These are phyloP conservation scores for Cacoxenus indagator DNA, from an alignment of 2,888 invertebrate genomes.

Conservation along the genomic window DNA sequence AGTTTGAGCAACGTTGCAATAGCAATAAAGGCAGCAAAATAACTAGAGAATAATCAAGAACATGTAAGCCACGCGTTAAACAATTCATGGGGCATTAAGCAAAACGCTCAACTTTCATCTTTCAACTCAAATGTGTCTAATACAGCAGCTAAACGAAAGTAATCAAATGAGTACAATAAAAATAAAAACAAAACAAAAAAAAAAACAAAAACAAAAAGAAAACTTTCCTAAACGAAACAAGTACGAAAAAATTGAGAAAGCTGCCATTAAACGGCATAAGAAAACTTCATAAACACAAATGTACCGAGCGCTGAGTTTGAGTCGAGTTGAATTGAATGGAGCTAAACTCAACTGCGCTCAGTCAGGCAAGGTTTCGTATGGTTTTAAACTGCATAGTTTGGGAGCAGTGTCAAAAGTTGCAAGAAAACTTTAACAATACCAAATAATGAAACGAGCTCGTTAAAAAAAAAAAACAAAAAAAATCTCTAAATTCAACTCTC, in stretches of 20 bases:
- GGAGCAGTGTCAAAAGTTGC: slow-evolving; percentile 18
- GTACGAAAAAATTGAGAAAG: slow-evolving; percentile 14
- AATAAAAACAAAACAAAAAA: slow-evolving; percentile 6
- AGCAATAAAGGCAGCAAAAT: neutral
- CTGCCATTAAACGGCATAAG: slow-evolving; percentile 18
- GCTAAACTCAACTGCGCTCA: too few species aligned
- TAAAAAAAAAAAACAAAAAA: too few species aligned
- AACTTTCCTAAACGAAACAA: slow-evolving; percentile 9
- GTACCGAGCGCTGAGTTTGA: neutral
- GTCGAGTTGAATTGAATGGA: slow-evolving; percentile 1
- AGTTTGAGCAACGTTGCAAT: neutral
- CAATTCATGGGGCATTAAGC: slow-evolving; percentile 60
- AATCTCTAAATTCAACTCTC: too few species aligned
- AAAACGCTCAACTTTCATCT: slow-evolving; percentile 39
- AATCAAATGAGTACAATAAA: slow-evolving; percentile 2
- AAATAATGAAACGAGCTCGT: slow-evolving; percentile 50
- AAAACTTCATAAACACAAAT: slow-evolving; percentile 9
- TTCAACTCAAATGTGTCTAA: neutral
- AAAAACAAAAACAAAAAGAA: neutral
- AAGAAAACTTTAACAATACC: slow-evolving; percentile 57
- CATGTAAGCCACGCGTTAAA: slow-evolving; percentile 30
- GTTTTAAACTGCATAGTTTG: too few species aligned
- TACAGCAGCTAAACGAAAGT: slow-evolving; percentile 13
- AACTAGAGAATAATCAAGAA: neutral
- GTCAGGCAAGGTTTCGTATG: too few species aligned